These are phyloP conservation scores for Mesocentrotus franciscanus DNA, from an alignment of 53 echinoderm and acorn worm species.

Conservation along the genomic window DNA sequence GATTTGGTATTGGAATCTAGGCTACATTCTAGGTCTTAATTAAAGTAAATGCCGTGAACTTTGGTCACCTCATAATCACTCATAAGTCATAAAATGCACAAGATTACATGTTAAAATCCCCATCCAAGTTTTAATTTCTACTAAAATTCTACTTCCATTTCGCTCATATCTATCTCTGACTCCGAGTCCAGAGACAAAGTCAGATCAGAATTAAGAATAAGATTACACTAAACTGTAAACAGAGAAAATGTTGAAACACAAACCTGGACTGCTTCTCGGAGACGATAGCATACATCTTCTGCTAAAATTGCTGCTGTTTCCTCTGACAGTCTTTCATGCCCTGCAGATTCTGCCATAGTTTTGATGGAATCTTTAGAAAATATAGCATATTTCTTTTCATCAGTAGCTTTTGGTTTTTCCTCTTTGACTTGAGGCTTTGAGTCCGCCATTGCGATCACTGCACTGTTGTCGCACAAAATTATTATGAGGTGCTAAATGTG, in stretches of 20 bases:
- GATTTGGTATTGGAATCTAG: too few relatives aligned
- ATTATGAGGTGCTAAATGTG: too few relatives aligned
- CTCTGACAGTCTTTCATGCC: conserved; percentile 75
- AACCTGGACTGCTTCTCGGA: conserved; percentile 96
- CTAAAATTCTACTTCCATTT: too few relatives aligned
- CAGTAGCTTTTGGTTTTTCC: conserved; percentile 50
- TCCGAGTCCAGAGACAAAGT: too few relatives aligned
- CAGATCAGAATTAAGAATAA: too few relatives aligned
- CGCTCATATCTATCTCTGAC: too few relatives aligned
- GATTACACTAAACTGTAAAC: neutral
- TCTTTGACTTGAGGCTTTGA: conserved; percentile 37
- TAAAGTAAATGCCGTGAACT: too few relatives aligned
- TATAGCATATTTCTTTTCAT: conserved; percentile 85
- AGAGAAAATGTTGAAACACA: neutral
- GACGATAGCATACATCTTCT: conserved; percentile 93
- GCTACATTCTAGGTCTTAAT: too few relatives aligned
- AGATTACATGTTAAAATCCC: too few relatives aligned
- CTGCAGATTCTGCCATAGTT: conserved; percentile 81
- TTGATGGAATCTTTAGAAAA: conserved; percentile 84
- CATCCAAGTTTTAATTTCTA: too few relatives aligned
- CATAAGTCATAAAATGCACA: too few relatives aligned
- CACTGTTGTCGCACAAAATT: neutral
- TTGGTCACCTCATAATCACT: too few relatives aligned
- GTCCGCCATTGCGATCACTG: neutral
- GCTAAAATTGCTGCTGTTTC: conserved; percentile 88